A percentile compares a stretch with the other conserved stretches of the same genome.
These are phyloP conservation scores for Eptatretus burgeri DNA, from an alignment of 2,113 vertebrate genomes.

Conservation along the genomic window DNA sequence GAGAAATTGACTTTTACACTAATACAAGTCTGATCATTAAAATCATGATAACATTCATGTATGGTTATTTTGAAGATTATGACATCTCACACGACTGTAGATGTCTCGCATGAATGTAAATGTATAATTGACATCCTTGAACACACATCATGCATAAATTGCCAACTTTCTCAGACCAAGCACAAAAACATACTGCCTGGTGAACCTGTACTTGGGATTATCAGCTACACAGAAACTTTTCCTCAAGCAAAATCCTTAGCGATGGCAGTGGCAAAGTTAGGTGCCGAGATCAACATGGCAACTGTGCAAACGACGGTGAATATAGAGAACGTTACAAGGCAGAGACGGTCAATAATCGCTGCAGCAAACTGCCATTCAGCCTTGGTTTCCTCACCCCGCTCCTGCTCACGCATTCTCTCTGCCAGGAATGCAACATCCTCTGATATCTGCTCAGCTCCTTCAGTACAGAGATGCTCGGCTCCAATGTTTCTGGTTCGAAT, in stretches of 20 bases:
- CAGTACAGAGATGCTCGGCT: too few species aligned
- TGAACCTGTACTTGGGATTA: not conserved
- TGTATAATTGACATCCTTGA: not conserved
- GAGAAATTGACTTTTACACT: too few species aligned
- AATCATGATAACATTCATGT: not conserved
- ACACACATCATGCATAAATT: not conserved
- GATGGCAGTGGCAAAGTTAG: not conserved
- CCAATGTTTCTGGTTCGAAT: too few species aligned
- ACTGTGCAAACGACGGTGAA: not conserved
- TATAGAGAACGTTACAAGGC: not conserved
- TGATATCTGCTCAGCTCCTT: too few species aligned
- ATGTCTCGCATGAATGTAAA: not conserved
- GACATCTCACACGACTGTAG: not conserved
- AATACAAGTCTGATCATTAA: too few species aligned
- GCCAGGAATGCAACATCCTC: not conserved
- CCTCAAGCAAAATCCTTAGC: not conserved
- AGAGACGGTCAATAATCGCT: not conserved
- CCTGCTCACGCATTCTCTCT: not conserved
- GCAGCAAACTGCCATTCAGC: not conserved
- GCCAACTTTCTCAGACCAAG: not conserved
- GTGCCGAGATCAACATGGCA: not conserved
- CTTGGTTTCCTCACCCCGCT: not conserved
- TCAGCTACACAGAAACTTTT: not conserved
- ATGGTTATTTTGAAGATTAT: not conserved
- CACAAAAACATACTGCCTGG: not conserved